Evolutionary conservation across 2,888 invertebrate genomes (phyloP).

Genomic region (Megamerina dolium): DNA sequence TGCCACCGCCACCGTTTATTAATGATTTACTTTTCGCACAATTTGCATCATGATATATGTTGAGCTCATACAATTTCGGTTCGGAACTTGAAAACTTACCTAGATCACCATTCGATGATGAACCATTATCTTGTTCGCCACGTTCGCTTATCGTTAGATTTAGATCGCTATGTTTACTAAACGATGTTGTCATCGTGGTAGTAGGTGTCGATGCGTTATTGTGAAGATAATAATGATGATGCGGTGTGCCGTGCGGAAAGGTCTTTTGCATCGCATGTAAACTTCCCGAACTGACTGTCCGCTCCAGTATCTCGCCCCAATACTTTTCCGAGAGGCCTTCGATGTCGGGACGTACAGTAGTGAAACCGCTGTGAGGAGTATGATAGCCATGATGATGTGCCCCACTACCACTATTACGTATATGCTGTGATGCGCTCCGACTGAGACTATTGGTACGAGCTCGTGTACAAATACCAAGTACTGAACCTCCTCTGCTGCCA

Average conservation of each 20-base stretch:
- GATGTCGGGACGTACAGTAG: slow-evolving; percentile 52
- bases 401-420: slow-evolving; percentile 21
- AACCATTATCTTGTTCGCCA: slow-evolving; percentile 12
- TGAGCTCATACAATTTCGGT: slow-evolving; percentile 46
- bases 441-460: slow-evolving; percentile 39
- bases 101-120: slow-evolving; percentile 25
- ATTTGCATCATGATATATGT: slow-evolving; percentile 46
- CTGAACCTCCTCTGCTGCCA: slow-evolving; percentile 31
- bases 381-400: slow-evolving; percentile 21
- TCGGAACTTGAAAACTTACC: slow-evolving; percentile 47
- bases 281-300: slow-evolving; percentile 70
- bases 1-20: slow-evolving; percentile 12
- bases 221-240: slow-evolving; percentile 27
- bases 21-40: slow-evolving; percentile 46
- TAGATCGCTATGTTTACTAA: slow-evolving; percentile 46
- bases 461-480: slow-evolving; percentile 40
- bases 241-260: slow-evolving; percentile 36
- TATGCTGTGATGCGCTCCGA: slow-evolving; percentile 36
- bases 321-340: slow-evolving; percentile 66
- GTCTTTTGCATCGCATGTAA: slow-evolving; percentile 61
- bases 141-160: slow-evolving; percentile 26
- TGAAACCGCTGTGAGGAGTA: slow-evolving; percentile 18
- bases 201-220: slow-evolving; percentile 10
- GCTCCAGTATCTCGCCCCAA: slow-evolving; percentile 72
- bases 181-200: slow-evolving; percentile 43